Evolutionary conservation across 2,113 vertebrate genomes (phyloP), one percentile per base, ranked within the genome.

Genomic region (Equus quagga): DNA sequence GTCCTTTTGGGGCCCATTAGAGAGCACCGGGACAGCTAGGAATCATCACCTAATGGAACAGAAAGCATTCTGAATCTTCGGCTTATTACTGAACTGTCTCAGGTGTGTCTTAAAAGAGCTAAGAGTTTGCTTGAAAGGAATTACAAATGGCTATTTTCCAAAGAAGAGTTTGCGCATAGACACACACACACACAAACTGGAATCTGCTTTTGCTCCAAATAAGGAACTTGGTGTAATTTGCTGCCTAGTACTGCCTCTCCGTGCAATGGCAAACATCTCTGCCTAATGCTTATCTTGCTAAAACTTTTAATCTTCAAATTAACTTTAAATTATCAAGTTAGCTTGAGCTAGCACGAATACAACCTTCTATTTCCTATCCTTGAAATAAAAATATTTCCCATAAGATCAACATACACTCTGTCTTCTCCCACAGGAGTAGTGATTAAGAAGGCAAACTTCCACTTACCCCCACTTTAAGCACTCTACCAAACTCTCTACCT

Each of bases 11-110:
- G 93, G 14, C n/a, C 72, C 18, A 23, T 82, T 72, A 93, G 69
- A 80, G 67, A 54, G 0, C 4, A 46, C 79, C 91, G 88, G 10
- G 91, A 62, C 82, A 94, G 89, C 44, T 86, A 97, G 91, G 97
- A 98, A 98, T 97, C 95, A 96, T 94, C 93, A 95, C 65, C 93
- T 97, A 96, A 97, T 79, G 36, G 79, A 64, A 97, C 56, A 89
- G 96, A 67, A 95, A 95, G 44, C 46, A 72, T 72, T 91, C 56
- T 73, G 26, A 97, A 82, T 93, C 65, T 94, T 90, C 81, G 65
- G 2, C 72, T 97, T 62, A 88, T 75, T 70, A 31, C 10, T 90
- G 69, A 86, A 44, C 1, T 81, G 89, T 93, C 67, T 98, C 28
- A 1, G 26, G 60, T 72, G 44, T 92, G 54, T 90, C 26, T 46